These are phyloP conservation scores for Eospalax fontanierii DNA, from an alignment of 2,797 vertebrate genomes.

Conservation along the genomic window DNA sequence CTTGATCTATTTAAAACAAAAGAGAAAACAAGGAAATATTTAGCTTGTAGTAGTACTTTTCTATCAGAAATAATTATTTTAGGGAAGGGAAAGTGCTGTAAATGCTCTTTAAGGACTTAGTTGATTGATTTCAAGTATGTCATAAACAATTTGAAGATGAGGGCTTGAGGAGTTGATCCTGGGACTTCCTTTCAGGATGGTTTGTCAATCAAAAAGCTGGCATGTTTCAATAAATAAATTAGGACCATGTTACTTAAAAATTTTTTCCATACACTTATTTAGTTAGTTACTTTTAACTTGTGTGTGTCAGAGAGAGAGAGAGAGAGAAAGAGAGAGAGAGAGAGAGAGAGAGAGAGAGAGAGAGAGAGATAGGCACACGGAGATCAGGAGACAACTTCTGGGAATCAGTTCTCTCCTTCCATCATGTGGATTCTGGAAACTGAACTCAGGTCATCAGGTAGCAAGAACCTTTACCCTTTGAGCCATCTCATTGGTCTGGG, in stretches of 20 bases:
- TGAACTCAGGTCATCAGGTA: no score
- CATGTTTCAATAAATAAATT: conserved; percentile 26
- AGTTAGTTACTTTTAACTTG: background rate
- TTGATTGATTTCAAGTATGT: background rate
- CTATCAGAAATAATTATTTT: conserved; percentile 17
- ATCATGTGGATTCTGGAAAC: no score
- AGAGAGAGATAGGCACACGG: no score
- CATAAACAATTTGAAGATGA: background rate
- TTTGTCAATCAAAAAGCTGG: background rate
- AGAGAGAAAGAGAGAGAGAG: no score
- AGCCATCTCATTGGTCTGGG: no score
- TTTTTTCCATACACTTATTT: background rate
- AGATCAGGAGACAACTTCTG: no score
- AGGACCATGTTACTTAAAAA: background rate
- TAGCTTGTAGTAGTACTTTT: conserved; percentile 37
- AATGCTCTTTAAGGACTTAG: conserved; percentile 9
- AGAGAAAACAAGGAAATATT: conserved; percentile 29
- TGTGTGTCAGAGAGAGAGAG: no score
- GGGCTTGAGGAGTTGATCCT: background rate
- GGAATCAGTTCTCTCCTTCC: no score
- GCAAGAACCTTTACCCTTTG: no score
- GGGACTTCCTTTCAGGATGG: background rate
- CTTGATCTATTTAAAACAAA: conserved; percentile 87
- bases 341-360: no score
- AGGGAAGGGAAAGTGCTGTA: background rate